These are phyloP conservation scores for Erpornis zantholeuca DNA, from an alignment of 2,113 vertebrate species.

Conservation along the genomic window DNA sequence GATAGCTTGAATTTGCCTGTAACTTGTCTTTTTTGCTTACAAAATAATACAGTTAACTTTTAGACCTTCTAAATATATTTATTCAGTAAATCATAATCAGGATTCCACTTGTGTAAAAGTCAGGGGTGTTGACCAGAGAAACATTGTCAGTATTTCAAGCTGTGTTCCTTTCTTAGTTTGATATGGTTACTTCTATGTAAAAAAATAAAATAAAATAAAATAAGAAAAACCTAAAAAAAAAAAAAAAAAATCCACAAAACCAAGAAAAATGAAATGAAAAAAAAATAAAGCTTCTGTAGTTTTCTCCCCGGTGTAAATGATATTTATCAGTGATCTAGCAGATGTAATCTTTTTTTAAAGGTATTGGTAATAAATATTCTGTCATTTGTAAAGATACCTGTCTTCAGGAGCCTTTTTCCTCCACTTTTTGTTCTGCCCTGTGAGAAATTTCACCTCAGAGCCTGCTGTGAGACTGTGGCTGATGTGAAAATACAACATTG, in stretches of 20 bases:
- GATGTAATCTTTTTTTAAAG: conserved; percentile 83
- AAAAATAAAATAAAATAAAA: conserved; percentile 1
- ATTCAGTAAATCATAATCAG: conserved; percentile 69
- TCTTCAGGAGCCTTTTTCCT: conserved; percentile 68
- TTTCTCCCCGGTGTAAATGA: conserved; percentile 74
- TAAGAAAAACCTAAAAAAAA: not conserved
- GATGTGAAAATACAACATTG: not conserved
- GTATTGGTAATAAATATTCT: conserved; percentile 84
- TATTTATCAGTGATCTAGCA: conserved; percentile 76
- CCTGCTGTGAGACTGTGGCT: not conserved
- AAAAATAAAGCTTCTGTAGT: conserved; percentile 68
- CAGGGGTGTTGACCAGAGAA: conserved; percentile 69
- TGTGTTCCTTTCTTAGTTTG: conserved; percentile 77
- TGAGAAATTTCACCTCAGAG: not conserved
- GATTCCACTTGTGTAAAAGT: conserved; percentile 75
- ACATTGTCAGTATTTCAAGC: conserved; percentile 79
- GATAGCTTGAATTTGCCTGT: conserved; percentile 68
- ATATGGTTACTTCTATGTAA: conserved; percentile 75
- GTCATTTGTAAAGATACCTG: conserved; percentile 80
- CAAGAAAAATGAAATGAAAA: conserved; percentile 49
- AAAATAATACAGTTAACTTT: conserved; percentile 61
- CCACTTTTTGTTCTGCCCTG: not conserved
- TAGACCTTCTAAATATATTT: conserved; percentile 69
- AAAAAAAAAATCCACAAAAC: conserved; percentile 57
- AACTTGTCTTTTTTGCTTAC: conserved; percentile 67